A percentile compares a stretch with the other conserved stretches of the same genome.
phyloP scores from a whole-genome alignment of 2,797 vertebrate species.

The Gephyroberyx darwinii region DNA sequence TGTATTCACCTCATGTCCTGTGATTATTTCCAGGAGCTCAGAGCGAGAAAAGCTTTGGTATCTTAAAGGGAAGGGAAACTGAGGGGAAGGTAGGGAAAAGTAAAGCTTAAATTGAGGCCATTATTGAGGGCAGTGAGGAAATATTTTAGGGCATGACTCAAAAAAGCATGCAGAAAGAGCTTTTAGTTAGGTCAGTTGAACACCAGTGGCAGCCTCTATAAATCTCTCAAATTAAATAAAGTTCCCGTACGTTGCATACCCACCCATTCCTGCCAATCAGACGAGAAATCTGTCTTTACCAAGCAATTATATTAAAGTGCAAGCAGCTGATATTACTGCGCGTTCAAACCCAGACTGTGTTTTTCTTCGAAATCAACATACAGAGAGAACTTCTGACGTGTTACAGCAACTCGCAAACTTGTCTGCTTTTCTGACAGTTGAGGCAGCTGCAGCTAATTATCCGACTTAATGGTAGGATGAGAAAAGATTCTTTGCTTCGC shows the following conservation, averaged over 20 bases:
- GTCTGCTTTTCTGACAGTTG: slow-evolving; percentile 41
- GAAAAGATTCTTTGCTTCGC: slow-evolving; percentile 63
- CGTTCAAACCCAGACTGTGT: slow-evolving; percentile 29
- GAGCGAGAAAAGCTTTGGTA: slow-evolving; percentile 56
- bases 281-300: slow-evolving; percentile 6
- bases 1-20: slow-evolving; percentile 68
- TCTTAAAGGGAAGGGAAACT: slow-evolving; percentile 69
- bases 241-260: slow-evolving; percentile 31
- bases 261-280: slow-evolving; percentile 34
- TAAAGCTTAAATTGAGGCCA: slow-evolving; percentile 79
- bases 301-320: neutral
- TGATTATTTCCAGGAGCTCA: slow-evolving; percentile 75
- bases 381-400: slow-evolving; percentile 32
- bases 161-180: slow-evolving; percentile 50
- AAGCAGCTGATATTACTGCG: slow-evolving; percentile 8
- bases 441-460: slow-evolving; percentile 70
- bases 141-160: slow-evolving; percentile 62
- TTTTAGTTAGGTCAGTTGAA: slow-evolving; percentile 69
- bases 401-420: slow-evolving; percentile 16
- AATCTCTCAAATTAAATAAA: slow-evolving; percentile 50
- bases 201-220: slow-evolving; percentile 44
- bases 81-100: slow-evolving; percentile 67
- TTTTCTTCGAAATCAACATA: slow-evolving; percentile 28
- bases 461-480: slow-evolving; percentile 54
- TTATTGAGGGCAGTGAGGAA: slow-evolving; percentile 77